Evolutionary conservation across 2,888 invertebrate genomes (phyloP), one percentile per base, ranked within the genome.

Genomic region (Thereva nobilitata): DNA sequence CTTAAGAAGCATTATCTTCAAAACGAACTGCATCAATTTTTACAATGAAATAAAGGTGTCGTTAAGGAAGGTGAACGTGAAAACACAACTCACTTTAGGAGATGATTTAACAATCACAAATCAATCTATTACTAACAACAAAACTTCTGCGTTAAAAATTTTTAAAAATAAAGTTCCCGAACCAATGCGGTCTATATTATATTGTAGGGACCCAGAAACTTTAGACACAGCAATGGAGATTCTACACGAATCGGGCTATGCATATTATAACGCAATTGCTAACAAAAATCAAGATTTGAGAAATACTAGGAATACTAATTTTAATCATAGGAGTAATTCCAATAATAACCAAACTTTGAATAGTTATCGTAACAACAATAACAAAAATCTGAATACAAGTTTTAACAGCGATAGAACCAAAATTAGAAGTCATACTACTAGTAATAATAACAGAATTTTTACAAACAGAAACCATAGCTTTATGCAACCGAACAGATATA

Each of bases 121-220:
- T 34, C 34, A 59, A 45, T 52, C 66, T 10, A 59, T 49, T 5
- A 49, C 53, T 52, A 71, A 72, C 50, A 71, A 72, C 56, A 65
- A 42, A 49, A 64, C 55, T 38, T 57, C 70, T 7, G 71, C 72
- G 3, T 55, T 72, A 3, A 68, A 70, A 49, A 67, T 70, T 23
- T 71, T 72, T 40, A 69, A 68, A 68, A 57, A 56, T 12, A 70
- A 71, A 69, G 68, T 72, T 4, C 71, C 71, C 12, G 70, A 71
- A 42, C 71, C 72, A 4, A 70, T 70, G 69, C 66, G 65, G 38
- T 59, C 69, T 8, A 67, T 70, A 42, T 37, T 70, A 37, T 59
- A 63, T 40, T 70, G 65, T 40, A 56, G 70, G 63, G 66, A 71
- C 40, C 70, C 71, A 3, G 59, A 61, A 9, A 59, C 61, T 1